phyloP scores from a whole-genome alignment of 2,113 vertebrate genomes.

The Rhipidura dahli region DNA sequence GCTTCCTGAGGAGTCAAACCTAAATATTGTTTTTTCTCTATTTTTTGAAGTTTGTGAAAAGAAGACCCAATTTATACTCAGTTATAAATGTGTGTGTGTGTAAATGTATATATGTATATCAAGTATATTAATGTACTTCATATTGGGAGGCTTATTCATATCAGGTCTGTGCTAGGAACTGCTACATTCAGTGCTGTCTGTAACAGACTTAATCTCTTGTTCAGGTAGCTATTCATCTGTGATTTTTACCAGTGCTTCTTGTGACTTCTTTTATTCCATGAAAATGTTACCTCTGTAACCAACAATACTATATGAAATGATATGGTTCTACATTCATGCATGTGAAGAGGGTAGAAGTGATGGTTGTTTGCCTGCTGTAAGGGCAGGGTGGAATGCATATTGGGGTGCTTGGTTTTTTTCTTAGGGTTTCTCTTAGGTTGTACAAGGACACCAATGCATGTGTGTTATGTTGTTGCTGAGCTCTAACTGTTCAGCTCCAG shows the following conservation, averaged over 20 bases:
- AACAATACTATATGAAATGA: neutral
- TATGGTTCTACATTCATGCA: neutral
- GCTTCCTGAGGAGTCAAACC: neutral
- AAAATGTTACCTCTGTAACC: neutral
- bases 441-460: accelerated
- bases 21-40: neutral
- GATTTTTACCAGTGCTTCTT: neutral
- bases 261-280: neutral
- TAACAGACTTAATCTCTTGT: neutral
- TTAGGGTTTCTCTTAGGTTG: neutral
- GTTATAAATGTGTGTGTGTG: neutral
- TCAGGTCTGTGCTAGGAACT: neutral
- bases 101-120: neutral
- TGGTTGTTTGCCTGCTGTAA: neutral
- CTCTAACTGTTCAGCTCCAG: neutral
- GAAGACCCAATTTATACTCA: neutral
- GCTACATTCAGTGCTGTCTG: neutral
- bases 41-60: neutral
- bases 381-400: accelerated
- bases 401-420: neutral
- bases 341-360: neutral
- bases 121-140: neutral
- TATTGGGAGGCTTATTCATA: neutral
- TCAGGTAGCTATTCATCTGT: neutral
- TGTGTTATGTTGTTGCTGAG: neutral